Evolutionary conservation across 2,888 invertebrate genomes (phyloP).

Genomic region (Callyntrura guangdongensis): DNA sequence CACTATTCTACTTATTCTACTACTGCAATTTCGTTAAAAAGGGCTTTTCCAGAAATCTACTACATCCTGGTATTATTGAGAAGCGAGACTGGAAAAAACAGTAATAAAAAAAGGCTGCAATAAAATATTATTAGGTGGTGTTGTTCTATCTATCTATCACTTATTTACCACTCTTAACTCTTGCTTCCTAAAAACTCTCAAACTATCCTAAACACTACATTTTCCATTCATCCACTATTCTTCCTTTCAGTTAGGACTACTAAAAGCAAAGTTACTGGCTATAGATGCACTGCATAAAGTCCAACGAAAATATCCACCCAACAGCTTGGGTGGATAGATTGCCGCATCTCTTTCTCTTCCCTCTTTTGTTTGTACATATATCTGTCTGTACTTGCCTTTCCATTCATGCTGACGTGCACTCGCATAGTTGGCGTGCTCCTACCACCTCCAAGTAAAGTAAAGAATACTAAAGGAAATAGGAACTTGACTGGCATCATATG

Average conservation of each 20-base stretch:
- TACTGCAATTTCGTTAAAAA: slow-evolving; percentile 63
- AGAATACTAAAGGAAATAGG: neutral
- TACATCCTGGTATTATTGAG: neutral
- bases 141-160: slow-evolving; percentile 7
- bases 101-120: neutral
- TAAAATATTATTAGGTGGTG: slow-evolving; percentile 10
- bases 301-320: no score
- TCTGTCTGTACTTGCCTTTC: slow-evolving; percentile 2
- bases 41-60: slow-evolving; percentile 19
- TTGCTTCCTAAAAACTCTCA: neutral
- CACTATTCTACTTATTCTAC: no score
- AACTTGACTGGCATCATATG: slow-evolving; percentile 41
- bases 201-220: neutral
- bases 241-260: neutral
- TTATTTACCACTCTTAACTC: neutral
- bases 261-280: slow-evolving; percentile 22
- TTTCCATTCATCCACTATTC: neutral
- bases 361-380: neutral
- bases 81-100: neutral
- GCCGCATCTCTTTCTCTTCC: slow-evolving; percentile 41
- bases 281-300: slow-evolving; percentile 20
- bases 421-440: neutral
- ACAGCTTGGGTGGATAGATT: slow-evolving; percentile 3
- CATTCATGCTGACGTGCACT: slow-evolving; percentile 34
- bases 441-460: no score